Percentiles rank a stretch among this genome's conserved stretches.
phyloP scores from a whole-genome alignment of 2,888 invertebrate species.

The Cryptocephalus primarius region DNA sequence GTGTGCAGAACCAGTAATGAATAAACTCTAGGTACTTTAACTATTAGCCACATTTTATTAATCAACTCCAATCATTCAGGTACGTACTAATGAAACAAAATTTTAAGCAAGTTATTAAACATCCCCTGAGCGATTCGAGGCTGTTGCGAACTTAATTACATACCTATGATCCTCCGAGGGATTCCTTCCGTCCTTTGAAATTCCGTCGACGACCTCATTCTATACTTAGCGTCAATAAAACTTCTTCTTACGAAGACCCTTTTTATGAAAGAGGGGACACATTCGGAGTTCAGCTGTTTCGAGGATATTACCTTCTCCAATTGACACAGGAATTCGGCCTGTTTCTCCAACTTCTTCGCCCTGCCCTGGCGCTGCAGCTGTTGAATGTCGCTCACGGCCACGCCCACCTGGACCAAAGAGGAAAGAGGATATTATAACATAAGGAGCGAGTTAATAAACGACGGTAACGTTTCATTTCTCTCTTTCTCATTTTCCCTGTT shows the following conservation, averaged over 20 bases:
- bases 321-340: slow-evolving; percentile 33
- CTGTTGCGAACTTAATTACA: too few species aligned
- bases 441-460: too few species aligned
- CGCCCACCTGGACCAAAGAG: slow-evolving; percentile 32
- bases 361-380: slow-evolving; percentile 27
- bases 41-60: too few species aligned
- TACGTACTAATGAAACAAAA: too few species aligned
- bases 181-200: slow-evolving; percentile 18
- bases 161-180: slow-evolving; percentile 23
- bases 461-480: too few species aligned
- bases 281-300: slow-evolving; percentile 15
- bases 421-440: too few species aligned
- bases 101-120: too few species aligned
- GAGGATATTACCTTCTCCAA: slow-evolving; percentile 29
- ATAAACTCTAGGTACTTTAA: too few species aligned
- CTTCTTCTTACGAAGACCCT: slow-evolving; percentile 10
- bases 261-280: slow-evolving; percentile 13
- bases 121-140: too few species aligned
- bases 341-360: slow-evolving; percentile 30
- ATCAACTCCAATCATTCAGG: too few species aligned
- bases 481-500: too few species aligned
- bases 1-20: too few species aligned
- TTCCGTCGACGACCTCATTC: slow-evolving; percentile 13
- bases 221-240: slow-evolving; percentile 13
- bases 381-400: slow-evolving; percentile 45